phyloP scores from a whole-genome alignment of 1,140 invertebrate species.

The Caenorhabditis brenneri region DNA sequence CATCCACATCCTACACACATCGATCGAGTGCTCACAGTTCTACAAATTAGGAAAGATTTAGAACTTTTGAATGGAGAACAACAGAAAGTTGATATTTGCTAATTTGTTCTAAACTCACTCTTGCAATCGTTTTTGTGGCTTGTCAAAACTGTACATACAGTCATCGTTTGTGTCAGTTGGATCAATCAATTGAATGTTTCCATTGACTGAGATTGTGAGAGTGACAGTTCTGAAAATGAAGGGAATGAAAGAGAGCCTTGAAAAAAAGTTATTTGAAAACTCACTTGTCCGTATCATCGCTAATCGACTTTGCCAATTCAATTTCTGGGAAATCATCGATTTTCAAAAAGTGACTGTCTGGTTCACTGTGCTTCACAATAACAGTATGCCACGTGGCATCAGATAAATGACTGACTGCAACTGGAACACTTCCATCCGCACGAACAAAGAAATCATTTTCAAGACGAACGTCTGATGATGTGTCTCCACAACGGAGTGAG shows the following conservation, averaged over 20 bases:
- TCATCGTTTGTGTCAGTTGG: constrained; percentile 37
- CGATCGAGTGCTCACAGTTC: not conserved
- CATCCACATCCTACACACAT: constrained; percentile 47
- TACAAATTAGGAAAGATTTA: not conserved
- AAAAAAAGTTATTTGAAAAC: not conserved
- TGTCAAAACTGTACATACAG: constrained; percentile 20
- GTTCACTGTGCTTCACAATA: constrained; percentile 12
- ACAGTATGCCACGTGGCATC: constrained; percentile 52
- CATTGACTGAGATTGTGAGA: constrained; percentile 27
- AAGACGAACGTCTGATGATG: constrained; percentile 17
- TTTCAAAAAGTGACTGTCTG: constrained; percentile 17
- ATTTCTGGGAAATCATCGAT: constrained; percentile 41
- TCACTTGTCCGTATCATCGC: constrained; percentile 12
- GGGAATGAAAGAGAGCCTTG: not conserved
- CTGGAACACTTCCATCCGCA: not conserved
- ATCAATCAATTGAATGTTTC: constrained; percentile 41
- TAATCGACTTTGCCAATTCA: not conserved
- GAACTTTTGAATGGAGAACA: too few species aligned
- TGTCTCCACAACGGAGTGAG: not conserved
- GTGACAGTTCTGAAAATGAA: not conserved
- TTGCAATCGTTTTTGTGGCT: constrained; percentile 6
- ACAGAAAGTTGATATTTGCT: too few species aligned
- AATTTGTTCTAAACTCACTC: not conserved
- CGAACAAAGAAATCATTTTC: constrained; percentile 49
- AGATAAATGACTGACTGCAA: constrained; percentile 36